These are phyloP conservation scores for Leucoraja erinaceus DNA, from an alignment of 2,113 vertebrate species.

Conservation along the genomic window DNA sequence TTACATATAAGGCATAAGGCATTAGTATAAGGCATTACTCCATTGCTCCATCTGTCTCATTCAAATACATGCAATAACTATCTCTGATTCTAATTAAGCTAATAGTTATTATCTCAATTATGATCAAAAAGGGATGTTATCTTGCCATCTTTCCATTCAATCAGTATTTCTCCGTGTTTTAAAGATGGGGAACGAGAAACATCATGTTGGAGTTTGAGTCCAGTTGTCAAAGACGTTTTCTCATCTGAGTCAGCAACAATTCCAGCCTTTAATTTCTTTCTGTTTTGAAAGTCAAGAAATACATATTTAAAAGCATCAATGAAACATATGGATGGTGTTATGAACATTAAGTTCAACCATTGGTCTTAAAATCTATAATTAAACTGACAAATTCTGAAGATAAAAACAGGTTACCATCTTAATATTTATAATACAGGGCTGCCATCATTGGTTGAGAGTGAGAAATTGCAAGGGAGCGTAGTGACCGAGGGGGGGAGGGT, in stretches of 20 bases:
- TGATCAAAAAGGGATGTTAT: conserved; percentile 70
- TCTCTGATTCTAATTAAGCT: not conserved
- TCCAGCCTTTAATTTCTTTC: not conserved
- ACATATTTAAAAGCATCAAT: not conserved
- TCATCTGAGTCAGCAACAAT: conserved; percentile 22
- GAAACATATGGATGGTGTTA: not conserved
- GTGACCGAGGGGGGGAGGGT: no score
- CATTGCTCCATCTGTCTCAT: not conserved
- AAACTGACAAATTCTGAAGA: not conserved
- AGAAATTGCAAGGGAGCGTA: no score
- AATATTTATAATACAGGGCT: conserved; percentile 35
- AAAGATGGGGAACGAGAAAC: conserved; percentile 57
- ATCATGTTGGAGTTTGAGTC: conserved; percentile 25
- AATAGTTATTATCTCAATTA: not conserved
- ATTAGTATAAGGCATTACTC: not conserved
- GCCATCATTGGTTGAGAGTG: no score
- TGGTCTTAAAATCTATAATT: not conserved
- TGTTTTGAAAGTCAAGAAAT: not conserved
- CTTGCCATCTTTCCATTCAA: conserved; percentile 74
- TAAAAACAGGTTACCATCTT: not conserved
- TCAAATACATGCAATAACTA: no score
- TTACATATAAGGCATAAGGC: not conserved
- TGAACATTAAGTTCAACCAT: not conserved
- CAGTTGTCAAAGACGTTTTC: conserved; percentile 18
- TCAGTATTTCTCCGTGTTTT: conserved; percentile 68